These are phyloP conservation scores for Aleiodes sp. DNA, from an alignment of 1,140 invertebrate species.

Conservation along the genomic window DNA sequence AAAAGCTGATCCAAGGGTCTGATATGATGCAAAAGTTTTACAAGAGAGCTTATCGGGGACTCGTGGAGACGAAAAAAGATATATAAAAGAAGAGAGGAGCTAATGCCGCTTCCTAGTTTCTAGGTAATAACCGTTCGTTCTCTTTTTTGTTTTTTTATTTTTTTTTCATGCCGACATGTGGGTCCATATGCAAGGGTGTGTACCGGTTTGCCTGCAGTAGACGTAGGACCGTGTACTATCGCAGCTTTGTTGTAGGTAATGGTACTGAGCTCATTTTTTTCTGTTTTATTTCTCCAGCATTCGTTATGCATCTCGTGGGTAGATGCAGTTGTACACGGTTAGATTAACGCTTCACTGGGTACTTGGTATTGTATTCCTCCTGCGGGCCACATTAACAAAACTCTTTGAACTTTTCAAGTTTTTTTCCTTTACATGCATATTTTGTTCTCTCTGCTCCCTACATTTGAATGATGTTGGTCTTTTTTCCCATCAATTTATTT, in stretches of 20 bases:
- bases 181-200: neutral
- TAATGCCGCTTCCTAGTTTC: neutral
- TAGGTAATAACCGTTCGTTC: neutral
- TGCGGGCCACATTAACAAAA: neutral
- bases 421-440: neutral
- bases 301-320: conserved; percentile 7
- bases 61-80: neutral
- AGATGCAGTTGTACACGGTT: conserved; percentile 3
- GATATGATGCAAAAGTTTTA: neutral
- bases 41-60: conserved; percentile 1
- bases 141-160: too few relatives aligned
- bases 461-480: too few relatives aligned
- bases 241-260: neutral
- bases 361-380: conserved; percentile 5
- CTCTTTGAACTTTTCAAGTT: neutral
- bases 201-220: neutral
- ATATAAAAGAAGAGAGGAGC: neutral
- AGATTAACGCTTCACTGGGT: conserved; percentile 14
- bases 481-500: too few relatives aligned
- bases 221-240: neutral
- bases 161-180: conserved; percentile 1
- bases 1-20: conserved; percentile 6
- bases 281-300: neutral
- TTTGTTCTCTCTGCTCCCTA: too few relatives aligned
- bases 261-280: conserved; percentile 9